phyloP scores from a whole-genome alignment of 2,888 invertebrate species.

The Caenorhabditis sp. region DNA sequence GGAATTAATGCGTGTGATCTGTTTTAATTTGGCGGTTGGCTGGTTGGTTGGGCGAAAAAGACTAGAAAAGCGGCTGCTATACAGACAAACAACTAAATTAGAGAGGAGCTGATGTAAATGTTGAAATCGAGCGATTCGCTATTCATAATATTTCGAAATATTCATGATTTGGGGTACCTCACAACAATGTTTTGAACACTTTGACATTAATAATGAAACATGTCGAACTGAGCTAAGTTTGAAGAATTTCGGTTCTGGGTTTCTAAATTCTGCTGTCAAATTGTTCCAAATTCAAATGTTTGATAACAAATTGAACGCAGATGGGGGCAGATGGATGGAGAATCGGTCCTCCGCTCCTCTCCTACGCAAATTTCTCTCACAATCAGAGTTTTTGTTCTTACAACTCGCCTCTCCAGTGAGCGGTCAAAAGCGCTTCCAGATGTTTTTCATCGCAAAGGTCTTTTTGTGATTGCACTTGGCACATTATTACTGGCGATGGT shows the following conservation, averaged over 20 bases:
- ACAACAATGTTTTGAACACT: neutral
- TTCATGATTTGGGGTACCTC: conserved; percentile 23
- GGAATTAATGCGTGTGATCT: conserved; percentile 44
- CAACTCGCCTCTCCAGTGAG: neutral
- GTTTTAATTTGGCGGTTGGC: conserved; percentile 35
- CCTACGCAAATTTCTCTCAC: conserved; percentile 37
- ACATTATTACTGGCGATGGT: conserved; percentile 36
- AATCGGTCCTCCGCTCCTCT: conserved; percentile 2
- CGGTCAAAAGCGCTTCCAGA: conserved; percentile 63
- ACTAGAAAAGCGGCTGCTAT: conserved; percentile 7
- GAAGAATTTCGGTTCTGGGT: neutral
- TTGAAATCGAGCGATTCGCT: conserved; percentile 3
- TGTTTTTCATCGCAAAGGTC: conserved; percentile 32
- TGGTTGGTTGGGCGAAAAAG: conserved; percentile 11
- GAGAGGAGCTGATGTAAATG: neutral
- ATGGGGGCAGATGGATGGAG: conserved; percentile 43
- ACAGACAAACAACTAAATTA: neutral
- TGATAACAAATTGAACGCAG: conserved; percentile 62
- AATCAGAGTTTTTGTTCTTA: conserved; percentile 37
- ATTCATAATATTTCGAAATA: conserved; percentile 25
- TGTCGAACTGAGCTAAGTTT: neutral
- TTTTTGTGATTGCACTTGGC: conserved; percentile 12
- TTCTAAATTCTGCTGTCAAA: too few species aligned
- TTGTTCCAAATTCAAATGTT: conserved; percentile 32
- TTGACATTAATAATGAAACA: conserved; percentile 25